phyloP scores from a whole-genome alignment of 2,888 invertebrate genomes.

The Pammene fasciana region DNA sequence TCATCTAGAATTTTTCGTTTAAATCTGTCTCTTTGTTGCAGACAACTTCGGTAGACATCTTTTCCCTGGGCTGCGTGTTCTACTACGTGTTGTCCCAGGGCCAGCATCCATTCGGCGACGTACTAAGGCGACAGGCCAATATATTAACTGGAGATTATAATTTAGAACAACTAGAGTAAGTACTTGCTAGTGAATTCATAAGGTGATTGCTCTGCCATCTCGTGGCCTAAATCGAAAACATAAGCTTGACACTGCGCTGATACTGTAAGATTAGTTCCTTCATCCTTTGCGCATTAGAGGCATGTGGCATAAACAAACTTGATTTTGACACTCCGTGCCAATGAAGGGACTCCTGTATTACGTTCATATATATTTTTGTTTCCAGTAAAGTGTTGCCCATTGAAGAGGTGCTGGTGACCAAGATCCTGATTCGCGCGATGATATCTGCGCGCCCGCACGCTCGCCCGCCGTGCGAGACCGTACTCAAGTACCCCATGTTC shows the following conservation, averaged over 20 bases:
- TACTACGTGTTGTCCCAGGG: conserved; percentile 97
- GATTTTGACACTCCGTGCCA: neutral
- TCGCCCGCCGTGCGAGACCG: conserved; percentile 91
- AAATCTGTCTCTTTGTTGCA: conserved; percentile 59
- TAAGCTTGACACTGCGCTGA: neutral
- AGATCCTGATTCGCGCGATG: conserved; percentile 91
- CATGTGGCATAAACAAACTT: too few species aligned
- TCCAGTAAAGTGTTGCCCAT: conserved; percentile 72
- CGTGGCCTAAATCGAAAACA: too few species aligned
- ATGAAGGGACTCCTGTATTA: too few species aligned
- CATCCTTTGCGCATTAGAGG: too few species aligned
- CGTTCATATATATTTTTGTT: conserved; percentile 40
- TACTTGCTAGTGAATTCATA: conserved; percentile 39
- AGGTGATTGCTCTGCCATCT: neutral
- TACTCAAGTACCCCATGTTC: conserved; percentile 95
- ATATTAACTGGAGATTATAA: conserved; percentile 88
- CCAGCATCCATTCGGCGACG: conserved; percentile 96
- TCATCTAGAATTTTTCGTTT: neutral
- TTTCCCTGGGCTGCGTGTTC: conserved; percentile 98
- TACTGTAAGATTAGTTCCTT: too few species aligned
- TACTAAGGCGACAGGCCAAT: conserved; percentile 94
- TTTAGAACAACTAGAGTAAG: conserved; percentile 79
- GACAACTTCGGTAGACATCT: conserved; percentile 97
- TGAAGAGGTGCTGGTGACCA: conserved; percentile 83
- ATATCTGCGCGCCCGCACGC: conserved; percentile 87